Evolutionary conservation across 35 echinoderm and acorn worm genomes (phyloP).

Genomic region (Heliocidaris erythrogramma): DNA sequence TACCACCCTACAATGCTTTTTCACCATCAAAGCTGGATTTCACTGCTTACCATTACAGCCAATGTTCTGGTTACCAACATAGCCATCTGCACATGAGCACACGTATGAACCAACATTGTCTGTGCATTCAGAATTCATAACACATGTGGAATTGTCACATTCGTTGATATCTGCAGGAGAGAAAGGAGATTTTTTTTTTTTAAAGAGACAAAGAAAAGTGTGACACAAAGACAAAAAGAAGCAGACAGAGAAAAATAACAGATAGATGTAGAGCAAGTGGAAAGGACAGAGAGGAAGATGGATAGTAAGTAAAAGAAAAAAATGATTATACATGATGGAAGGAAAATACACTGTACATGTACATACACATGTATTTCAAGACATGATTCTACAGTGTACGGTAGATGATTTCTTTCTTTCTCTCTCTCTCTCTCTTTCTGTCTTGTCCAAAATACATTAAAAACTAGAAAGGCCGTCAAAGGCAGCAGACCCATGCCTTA

Average conservation of each 20-base stretch:
- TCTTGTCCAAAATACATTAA: too few species aligned
- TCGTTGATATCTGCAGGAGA: constrained; percentile 4
- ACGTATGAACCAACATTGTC: constrained; percentile 63
- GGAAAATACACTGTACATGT: too few species aligned
- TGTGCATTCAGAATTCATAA: constrained; percentile 44
- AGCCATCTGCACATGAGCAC: constrained; percentile 61
- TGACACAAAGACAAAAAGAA: neutral
- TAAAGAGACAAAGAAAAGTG: neutral
- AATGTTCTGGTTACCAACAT: neutral
- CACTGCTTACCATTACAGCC: constrained; percentile 51
- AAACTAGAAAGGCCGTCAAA: too few species aligned
- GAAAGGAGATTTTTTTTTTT: neutral
- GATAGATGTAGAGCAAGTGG: neutral
- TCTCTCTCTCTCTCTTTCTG: too few species aligned
- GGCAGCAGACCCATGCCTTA: too few species aligned
- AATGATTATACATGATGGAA: too few species aligned
- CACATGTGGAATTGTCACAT: constrained; percentile 27
- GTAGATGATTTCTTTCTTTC: too few species aligned
- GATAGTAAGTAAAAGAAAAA: neutral
- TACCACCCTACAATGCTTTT: too few species aligned
- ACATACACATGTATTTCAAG: too few species aligned
- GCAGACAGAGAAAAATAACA: neutral
- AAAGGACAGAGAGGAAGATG: neutral
- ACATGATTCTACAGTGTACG: too few species aligned
- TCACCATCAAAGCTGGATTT: too few species aligned